Evolutionary conservation across 2,888 invertebrate species (phyloP), one percentile per base, ranked within the genome.

Genomic region (Callimorpha dominula): DNA sequence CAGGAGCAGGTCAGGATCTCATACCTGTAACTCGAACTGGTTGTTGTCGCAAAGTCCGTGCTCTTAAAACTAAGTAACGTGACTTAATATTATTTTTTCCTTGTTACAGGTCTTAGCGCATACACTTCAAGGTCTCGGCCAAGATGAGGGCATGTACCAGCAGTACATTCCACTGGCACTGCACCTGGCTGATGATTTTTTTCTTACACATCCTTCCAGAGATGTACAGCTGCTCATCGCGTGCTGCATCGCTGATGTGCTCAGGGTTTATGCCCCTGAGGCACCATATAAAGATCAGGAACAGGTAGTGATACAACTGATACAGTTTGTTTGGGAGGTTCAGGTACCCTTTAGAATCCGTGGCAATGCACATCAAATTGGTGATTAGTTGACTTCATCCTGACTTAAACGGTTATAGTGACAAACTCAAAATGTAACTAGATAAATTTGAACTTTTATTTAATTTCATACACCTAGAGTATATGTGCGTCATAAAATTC

Each of bases 201-300:
- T 99, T 92, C 96, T 99, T 81, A 97, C 98, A 78, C 99, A 99
- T 93, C 96, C 97, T 65, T 99, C 98, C 75, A 97, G 98, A 82
- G 99, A 99, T 94, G 99, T 99, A 0, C 98, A 99, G 90, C 96
- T 99, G 69, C 96, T 99, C 54, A 98, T 99, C 76, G 99, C 99
- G 0, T 99, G 99, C 93, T 99, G 99, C 91, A 98, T 99, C 88
- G 99, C 99, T 9, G 99, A 99, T 93, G 98, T 99, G 52, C 97
- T 99, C 80, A 96, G 99, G 75, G 98, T 99, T 9, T 99, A 99
- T 93, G 99, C 99, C 1, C 99, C 99, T 0, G 99, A 99, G 90
- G 99, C 99, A 57, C 99, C 99, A 0, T 99, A 99, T 91, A 99
- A 99, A 94, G 99, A 99, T 90, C 97, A 98, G 77, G 98, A 98